phyloP scores from a whole-genome alignment of 2,888 invertebrate species.

The Leptopilina myrica region DNA sequence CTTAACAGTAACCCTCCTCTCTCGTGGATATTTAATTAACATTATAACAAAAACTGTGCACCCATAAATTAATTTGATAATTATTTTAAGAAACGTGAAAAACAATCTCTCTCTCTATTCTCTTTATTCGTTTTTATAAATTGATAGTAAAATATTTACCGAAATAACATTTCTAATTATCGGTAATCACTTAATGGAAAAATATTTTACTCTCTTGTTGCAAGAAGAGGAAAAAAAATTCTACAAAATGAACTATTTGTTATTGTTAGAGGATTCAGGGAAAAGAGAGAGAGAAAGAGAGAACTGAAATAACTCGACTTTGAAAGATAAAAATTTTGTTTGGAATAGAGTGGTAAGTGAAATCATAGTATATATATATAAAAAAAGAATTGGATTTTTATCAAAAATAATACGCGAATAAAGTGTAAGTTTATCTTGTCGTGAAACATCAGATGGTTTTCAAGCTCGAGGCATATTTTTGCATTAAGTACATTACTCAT shows the following conservation, averaged over 20 bases:
- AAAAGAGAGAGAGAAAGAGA: background rate
- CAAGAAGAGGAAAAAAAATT: background rate
- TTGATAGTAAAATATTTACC: background rate
- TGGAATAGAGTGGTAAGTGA: constrained; percentile 10
- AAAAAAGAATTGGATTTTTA: constrained; percentile 21
- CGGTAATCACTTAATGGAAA: constrained; percentile 2
- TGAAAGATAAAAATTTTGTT: background rate
- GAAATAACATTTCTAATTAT: constrained; percentile 8
- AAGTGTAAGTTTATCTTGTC: constrained; percentile 2
- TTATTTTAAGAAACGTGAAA: background rate
- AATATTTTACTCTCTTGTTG: background rate
- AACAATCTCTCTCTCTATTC: too few relatives aligned
- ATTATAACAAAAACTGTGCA: too few relatives aligned
- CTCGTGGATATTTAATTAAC: too few relatives aligned
- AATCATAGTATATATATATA: background rate
- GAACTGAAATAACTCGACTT: background rate
- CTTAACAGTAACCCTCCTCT: background rate
- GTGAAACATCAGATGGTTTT: constrained; percentile 2
- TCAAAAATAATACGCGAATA: constrained; percentile 2
- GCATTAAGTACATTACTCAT: constrained; percentile 3
- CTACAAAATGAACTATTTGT: constrained; percentile 9
- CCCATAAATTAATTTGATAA: background rate
- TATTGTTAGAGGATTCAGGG: background rate
- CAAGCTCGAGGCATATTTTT: constrained; percentile 15
- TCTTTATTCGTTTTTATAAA: background rate